Conservation (phyloP, 2,797 vertebrate genomes). For the Percopsis omiscomaycus region DNA sequence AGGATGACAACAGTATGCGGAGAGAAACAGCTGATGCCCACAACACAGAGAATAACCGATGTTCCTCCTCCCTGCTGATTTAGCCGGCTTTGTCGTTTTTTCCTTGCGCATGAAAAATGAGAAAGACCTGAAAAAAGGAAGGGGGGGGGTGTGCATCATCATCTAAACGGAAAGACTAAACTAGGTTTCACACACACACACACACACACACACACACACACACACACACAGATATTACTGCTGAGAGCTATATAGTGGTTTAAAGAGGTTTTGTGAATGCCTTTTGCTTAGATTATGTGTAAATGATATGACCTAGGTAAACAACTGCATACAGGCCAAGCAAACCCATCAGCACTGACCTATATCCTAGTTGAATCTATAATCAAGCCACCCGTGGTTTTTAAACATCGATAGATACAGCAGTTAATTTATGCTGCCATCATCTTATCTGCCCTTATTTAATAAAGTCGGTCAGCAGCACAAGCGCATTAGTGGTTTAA, state of each 20-base stretch:
- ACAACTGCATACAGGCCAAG: conserved; percentile 19
- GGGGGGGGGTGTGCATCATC: conserved; percentile 42
- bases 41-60: conserved; percentile 43
- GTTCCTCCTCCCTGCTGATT: conserved; percentile 47
- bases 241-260: neutral
- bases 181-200: conserved; percentile 32
- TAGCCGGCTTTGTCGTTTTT: conserved; percentile 26
- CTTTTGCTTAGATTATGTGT: conserved; percentile 5
- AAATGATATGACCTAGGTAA: conserved; percentile 13
- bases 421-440: conserved; percentile 68
- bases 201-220: conserved; percentile 1
- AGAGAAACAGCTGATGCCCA: conserved; percentile 22
- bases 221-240: conserved; percentile 9
- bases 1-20: conserved; percentile 55
- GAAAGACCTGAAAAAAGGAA: conserved; percentile 19
- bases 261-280: neutral
- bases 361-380: conserved; percentile 26
- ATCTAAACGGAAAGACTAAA: conserved; percentile 53
- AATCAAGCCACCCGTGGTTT: conserved; percentile 39
- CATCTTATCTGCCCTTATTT: conserved; percentile 52
- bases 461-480: conserved; percentile 64
- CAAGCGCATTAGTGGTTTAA: conserved; percentile 58
- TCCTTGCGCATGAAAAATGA: conserved; percentile 48
- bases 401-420: conserved; percentile 40
- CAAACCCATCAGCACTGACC: conserved; percentile 13